Conservation (phyloP, 2,113 vertebrate genomes). For the Bolborhynchus lineola region DNA sequence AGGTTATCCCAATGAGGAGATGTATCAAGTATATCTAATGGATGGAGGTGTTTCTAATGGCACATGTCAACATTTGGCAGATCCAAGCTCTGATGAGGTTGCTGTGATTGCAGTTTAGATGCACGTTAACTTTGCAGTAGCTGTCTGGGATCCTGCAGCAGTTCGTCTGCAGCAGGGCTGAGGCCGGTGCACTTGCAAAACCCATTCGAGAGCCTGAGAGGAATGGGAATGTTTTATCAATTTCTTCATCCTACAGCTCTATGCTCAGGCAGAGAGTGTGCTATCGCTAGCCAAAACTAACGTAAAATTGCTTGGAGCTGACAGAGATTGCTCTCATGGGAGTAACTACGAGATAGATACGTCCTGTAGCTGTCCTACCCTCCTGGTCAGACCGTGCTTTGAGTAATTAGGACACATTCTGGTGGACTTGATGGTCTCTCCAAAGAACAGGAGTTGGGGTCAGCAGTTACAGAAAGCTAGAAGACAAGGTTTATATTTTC, state of each 20-base stretch:
- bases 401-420: neutral
- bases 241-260: neutral
- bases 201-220: neutral
- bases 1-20: neutral
- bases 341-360: fast-evolving
- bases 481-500: neutral
- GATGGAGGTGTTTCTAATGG: neutral
- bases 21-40: fast-evolving
- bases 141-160: neutral
- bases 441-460: neutral
- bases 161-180: neutral
- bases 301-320: neutral
- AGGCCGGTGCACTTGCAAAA: neutral
- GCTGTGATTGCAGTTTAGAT: fast-evolving
- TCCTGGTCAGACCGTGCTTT: neutral
- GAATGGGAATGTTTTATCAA: fast-evolving
- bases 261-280: neutral
- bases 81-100: neutral
- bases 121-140: fast-evolving
- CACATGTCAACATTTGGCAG: fast-evolving
- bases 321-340: fast-evolving
- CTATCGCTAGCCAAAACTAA: neutral
- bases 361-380: neutral
- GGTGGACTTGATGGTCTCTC: neutral
- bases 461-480: neutral